Evolutionary conservation across 2,888 invertebrate genomes (phyloP).

Genomic region (Hanleya hanleyi): DNA sequence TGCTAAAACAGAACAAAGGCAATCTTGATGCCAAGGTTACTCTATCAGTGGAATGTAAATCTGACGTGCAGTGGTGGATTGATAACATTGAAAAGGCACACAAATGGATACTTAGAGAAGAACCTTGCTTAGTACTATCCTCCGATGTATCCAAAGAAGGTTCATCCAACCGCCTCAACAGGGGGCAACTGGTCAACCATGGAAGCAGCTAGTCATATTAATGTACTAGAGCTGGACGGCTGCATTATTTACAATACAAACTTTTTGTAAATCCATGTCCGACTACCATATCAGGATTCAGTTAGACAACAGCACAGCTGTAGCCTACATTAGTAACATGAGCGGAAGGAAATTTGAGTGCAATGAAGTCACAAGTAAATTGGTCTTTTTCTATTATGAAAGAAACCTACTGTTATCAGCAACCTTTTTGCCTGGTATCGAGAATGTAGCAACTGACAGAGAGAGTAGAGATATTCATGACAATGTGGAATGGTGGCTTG

Average conservation of each 20-base stretch:
- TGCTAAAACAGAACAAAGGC: neutral
- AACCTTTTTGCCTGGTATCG: neutral
- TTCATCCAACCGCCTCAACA: neutral
- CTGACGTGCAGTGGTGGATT: neutral
- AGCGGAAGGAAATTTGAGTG: neutral
- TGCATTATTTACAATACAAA: neutral
- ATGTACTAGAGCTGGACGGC: neutral
- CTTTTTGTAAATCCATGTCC: neutral
- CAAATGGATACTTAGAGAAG: neutral
- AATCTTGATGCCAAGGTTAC: neutral
- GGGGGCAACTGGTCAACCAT: neutral
- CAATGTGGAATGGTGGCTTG: neutral
- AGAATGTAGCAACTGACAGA: neutral
- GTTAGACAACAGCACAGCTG: neutral
- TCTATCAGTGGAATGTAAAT: neutral
- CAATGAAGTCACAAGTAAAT: neutral
- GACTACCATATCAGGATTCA: neutral
- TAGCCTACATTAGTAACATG: neutral
- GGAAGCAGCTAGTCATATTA: neutral
- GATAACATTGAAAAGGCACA: neutral
- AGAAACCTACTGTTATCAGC: neutral
- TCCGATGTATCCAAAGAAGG: neutral
- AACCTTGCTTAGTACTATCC: neutral
- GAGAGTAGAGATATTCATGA: neutral
- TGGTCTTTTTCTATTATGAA: neutral